Evolutionary conservation across 2,113 vertebrate genomes (phyloP).

Genomic region (Callorhinus ursinus): DNA sequence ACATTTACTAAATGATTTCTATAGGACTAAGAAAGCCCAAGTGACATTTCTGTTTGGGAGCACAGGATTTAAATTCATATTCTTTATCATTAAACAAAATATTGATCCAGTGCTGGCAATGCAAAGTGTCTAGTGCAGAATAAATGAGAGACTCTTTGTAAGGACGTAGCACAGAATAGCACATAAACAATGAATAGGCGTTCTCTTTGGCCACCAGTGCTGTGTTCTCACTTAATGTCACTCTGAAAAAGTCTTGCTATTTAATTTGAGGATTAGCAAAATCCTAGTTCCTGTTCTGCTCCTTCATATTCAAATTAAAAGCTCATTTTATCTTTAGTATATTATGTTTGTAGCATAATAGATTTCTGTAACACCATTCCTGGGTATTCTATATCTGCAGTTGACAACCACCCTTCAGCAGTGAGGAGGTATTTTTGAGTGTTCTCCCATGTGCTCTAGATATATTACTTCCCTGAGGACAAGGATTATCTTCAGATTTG

Average conservation of each 20-base stretch:
- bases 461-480: conserved; percentile 45
- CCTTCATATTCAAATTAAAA: conserved; percentile 39
- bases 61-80: conserved; percentile 21
- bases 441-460: neutral
- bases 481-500: conserved; percentile 62
- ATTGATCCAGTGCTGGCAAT: neutral
- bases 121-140: neutral
- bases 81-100: neutral
- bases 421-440: neutral
- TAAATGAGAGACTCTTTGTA: neutral
- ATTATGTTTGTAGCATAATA: neutral
- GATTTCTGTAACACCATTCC: neutral
- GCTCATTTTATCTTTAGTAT: neutral
- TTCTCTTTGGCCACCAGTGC: neutral
- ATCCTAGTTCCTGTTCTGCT: neutral
- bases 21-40: neutral
- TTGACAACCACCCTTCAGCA: no score
- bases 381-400: neutral
- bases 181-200: neutral
- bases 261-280: conserved; percentile 51
- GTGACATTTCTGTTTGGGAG: neutral
- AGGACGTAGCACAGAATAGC: neutral
- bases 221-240: neutral
- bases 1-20: neutral
- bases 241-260: neutral